These are phyloP conservation scores for Odontesthes bonariensis DNA, from an alignment of 2,113 vertebrate species.

Conservation along the genomic window DNA sequence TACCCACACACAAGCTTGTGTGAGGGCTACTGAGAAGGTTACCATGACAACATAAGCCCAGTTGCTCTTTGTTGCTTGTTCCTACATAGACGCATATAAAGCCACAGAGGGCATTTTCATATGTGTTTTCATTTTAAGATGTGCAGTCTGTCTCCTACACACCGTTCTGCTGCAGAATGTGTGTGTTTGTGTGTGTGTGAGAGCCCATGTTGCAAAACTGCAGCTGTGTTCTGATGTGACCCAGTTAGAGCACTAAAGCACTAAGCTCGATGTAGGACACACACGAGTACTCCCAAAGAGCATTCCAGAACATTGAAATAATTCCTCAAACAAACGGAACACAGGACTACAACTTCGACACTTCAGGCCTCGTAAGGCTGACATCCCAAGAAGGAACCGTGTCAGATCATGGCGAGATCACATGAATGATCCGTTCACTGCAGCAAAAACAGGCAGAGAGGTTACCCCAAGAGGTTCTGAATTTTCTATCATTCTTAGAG, in stretches of 20 bases:
- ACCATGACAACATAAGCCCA: conserved; percentile 90
- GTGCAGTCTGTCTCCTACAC: background rate
- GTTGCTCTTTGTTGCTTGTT: conserved; percentile 78
- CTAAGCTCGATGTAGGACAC: background rate
- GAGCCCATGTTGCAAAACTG: background rate
- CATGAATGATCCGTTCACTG: no score
- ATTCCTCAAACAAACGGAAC: background rate
- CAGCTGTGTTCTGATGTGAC: conserved; percentile 20
- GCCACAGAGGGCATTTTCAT: background rate
- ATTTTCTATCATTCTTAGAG: no score
- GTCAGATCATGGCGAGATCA: no score
- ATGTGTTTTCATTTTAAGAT: background rate
- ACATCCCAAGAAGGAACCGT: no score
- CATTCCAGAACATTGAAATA: background rate
- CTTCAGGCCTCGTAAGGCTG: no score
- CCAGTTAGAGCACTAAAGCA: conserved; percentile 7
- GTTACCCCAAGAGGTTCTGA: no score
- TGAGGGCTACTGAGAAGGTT: conserved; percentile 86
- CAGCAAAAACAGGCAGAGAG: no score
- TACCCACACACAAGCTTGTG: conserved; percentile 85
- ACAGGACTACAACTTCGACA: background rate
- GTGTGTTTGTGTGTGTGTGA: background rate
- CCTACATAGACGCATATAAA: conserved; percentile 1
- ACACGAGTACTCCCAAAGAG: background rate
- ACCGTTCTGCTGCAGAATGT: background rate